Evolutionary conservation across 2,888 invertebrate species (phyloP), one percentile per base, ranked within the genome.

Genomic region (Machimus rusticus): DNA sequence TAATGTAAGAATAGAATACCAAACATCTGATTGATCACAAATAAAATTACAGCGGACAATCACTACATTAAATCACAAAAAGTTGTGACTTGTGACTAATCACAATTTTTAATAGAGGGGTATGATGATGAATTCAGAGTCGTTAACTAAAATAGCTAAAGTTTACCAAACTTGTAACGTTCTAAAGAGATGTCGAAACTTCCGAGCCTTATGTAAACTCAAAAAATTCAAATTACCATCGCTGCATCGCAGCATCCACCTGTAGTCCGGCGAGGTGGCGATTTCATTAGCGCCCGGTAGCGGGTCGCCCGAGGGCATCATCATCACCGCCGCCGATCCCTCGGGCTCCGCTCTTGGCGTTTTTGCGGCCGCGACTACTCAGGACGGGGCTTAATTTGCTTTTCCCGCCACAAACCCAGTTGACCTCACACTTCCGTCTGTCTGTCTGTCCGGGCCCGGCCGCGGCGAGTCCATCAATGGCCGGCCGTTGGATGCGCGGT

Each of bases 301-400:
- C 79, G 55, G 19, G 28, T 79, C 28, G 31, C 28, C 51, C 4
- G 28, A 51, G 51, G 28, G 79, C 79, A 79, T 55, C 79, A 79
- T 51, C 79, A 46, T 14, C 28, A 8, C 43, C 43, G 43, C 3
- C 43, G 16, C 28, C 31, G 79, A 51, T 46, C 51, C 28, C n/a
- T 51, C 28, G 79, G 78, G 43, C 19, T 28, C 28, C 51, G 4
- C 28, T 28, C 1, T 78, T 79, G 34, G 16, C 31, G 28, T 51
- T 46, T 46, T 79, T 79, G 46, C 43, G 39, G 51, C 51, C 19
- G 87, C 89, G 89, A 90, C 89, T 89, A 89, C 90, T 89, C 89
- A 90, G 77, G 34, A 76, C 51, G 89, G 12, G 19, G 66, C 66
- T 51, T 66, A 66, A 66, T 66, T 66, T 66, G 66, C 66, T 66